Evolutionary conservation across 2,888 invertebrate genomes (phyloP).

Genomic region (Drosophila trichaetosa): DNA sequence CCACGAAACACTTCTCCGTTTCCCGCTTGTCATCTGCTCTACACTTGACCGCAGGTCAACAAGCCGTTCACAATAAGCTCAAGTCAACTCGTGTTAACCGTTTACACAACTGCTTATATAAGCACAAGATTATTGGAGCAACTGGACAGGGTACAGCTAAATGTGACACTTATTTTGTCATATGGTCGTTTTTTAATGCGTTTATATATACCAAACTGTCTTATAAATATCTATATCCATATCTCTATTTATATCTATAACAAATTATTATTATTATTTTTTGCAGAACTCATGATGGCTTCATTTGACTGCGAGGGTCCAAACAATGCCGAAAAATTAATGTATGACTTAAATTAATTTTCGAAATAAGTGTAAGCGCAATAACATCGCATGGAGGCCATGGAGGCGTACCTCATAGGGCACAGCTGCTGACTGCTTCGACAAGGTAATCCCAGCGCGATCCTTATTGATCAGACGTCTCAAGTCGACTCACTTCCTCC

Average conservation of each 20-base stretch:
- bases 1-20: conserved; percentile 27
- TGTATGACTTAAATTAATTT: conserved; percentile 53
- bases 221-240: background rate
- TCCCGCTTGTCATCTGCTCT: conserved; percentile 5
- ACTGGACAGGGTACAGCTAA: background rate
- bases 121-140: conserved; percentile 10
- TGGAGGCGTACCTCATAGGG: conserved; percentile 55
- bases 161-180: conserved; percentile 5
- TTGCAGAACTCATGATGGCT: conserved; percentile 57
- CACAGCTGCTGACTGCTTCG: conserved; percentile 50
- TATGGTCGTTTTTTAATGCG: background rate
- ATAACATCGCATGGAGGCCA: conserved; percentile 56
- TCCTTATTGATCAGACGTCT: conserved; percentile 55
- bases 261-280: background rate
- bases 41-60: conserved; percentile 47
- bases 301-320: conserved; percentile 56
- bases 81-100: conserved; percentile 38
- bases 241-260: background rate
- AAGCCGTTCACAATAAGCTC: conserved; percentile 19
- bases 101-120: conserved; percentile 14
- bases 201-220: background rate
- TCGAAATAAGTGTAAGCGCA: conserved; percentile 16
- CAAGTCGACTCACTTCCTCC: conserved; percentile 63
- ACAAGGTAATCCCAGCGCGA: conserved; percentile 38
- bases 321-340: conserved; percentile 55